Evolutionary conservation across 2,888 invertebrate genomes (phyloP).

Genomic region (Rhorus exstirpatorius): DNA sequence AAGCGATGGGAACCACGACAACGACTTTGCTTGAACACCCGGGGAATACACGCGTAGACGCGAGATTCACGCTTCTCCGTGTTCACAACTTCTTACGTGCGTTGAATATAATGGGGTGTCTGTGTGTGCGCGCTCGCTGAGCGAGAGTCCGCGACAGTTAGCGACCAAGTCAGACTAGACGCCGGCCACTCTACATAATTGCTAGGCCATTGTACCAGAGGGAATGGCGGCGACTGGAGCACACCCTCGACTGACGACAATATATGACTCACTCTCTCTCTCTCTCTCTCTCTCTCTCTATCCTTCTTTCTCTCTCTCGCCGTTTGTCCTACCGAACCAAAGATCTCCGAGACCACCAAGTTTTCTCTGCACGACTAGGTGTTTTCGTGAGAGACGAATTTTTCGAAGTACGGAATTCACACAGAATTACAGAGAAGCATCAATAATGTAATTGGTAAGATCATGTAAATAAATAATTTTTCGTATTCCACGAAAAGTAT

Average conservation of each 20-base stretch:
- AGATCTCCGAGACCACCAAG: constrained; percentile 48
- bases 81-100: constrained; percentile 25
- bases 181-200: constrained; percentile 81
- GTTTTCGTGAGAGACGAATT: constrained; percentile 5
- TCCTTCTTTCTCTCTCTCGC: background rate
- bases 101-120: background rate
- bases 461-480: too few relatives aligned
- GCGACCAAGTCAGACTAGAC: constrained; percentile 71
- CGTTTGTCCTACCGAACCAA: background rate
- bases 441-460: too few relatives aligned
- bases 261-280: constrained; percentile 41
- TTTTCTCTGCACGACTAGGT: constrained; percentile 13
- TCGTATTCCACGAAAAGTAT: too few relatives aligned
- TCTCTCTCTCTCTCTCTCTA: too few relatives aligned
- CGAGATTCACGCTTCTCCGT: constrained; percentile 51
- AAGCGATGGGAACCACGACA: constrained; percentile 72
- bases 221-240: constrained; percentile 7
- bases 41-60: constrained; percentile 11
- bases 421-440: background rate
- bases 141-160: constrained; percentile 52
- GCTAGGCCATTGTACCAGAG: constrained; percentile 75
- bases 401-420: background rate
- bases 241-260: constrained; percentile 44
- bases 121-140: background rate
- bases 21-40: constrained; percentile 32